Conservation (phyloP, 1,140 invertebrate species). For the Agraylea sexmaculata region DNA sequence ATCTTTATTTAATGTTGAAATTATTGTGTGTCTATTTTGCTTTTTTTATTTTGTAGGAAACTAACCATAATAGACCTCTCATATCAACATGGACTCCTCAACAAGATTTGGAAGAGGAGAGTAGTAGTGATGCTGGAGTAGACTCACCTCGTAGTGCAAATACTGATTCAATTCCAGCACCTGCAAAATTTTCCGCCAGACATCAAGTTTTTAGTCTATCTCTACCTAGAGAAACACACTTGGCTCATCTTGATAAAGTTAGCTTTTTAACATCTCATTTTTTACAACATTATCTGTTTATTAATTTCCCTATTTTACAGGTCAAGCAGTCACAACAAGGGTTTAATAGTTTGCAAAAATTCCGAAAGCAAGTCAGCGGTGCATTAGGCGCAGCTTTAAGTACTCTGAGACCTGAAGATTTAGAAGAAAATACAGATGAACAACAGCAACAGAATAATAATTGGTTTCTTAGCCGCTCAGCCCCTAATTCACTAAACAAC, state of each 20-base stretch:
- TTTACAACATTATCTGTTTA: not conserved
- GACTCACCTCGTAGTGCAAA: conserved; percentile 28
- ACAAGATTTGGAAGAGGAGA: conserved; percentile 56
- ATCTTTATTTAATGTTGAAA: not conserved
- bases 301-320: conserved; percentile 16
- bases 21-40: not conserved
- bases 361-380: conserved; percentile 55
- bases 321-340: conserved; percentile 39
- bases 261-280: not conserved
- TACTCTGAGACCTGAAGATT: conserved; percentile 35
- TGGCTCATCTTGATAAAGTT: conserved; percentile 18
- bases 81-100: conserved; percentile 62
- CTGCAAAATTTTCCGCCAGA: conserved; percentile 49
- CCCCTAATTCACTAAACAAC: conserved; percentile 63
- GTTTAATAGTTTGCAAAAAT: conserved; percentile 54
- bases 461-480: conserved; percentile 66
- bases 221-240: conserved; percentile 49
- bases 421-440: conserved; percentile 33
- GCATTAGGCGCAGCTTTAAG: conserved; percentile 43
- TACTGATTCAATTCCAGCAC: conserved; percentile 23
- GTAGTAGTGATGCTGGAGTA: conserved; percentile 52
- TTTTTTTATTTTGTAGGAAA: conserved; percentile 11
- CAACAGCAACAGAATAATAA: conserved; percentile 44
- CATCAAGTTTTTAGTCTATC: conserved; percentile 61
- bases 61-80: conserved; percentile 14